phyloP scores from a whole-genome alignment of 2,888 invertebrate genomes.

The Melolontha melolontha region DNA sequence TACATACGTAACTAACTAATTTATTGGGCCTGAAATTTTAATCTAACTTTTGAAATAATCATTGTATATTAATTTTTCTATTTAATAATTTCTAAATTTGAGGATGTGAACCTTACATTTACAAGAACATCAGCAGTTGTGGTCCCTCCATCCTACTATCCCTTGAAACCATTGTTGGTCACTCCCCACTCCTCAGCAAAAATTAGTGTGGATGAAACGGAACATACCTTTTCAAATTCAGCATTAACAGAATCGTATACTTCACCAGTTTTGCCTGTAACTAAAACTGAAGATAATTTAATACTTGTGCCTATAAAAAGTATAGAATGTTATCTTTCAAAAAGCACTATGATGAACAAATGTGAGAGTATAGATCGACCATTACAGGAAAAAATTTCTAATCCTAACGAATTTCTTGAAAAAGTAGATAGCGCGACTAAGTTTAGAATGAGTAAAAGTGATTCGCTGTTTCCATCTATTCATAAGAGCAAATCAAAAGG shows the following conservation, averaged over 20 bases:
- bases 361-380: background rate
- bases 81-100: slow-evolving; percentile 17
- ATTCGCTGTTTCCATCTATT: slow-evolving; percentile 5
- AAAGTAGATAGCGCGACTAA: background rate
- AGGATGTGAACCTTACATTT: slow-evolving; percentile 26
- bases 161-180: slow-evolving; percentile 37
- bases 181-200: slow-evolving; percentile 41
- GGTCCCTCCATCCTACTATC: slow-evolving; percentile 13
- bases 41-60: too few species aligned
- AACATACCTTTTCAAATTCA: background rate
- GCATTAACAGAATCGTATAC: background rate
- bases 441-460: slow-evolving; percentile 27
- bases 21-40: too few species aligned
- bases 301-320: slow-evolving; percentile 36
- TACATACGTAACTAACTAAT: too few species aligned
- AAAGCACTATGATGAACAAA: slow-evolving; percentile 8
- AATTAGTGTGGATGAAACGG: slow-evolving; percentile 35
- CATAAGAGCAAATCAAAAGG: slow-evolving; percentile 13
- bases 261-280: background rate
- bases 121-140: slow-evolving; percentile 27
- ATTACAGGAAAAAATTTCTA: too few species aligned
- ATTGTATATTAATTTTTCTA: background rate
- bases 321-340: slow-evolving; percentile 32
- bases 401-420: too few species aligned
- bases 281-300: slow-evolving; percentile 9